These are phyloP conservation scores for Ips typographus DNA, from an alignment of 1,140 invertebrate genomes.

Conservation along the genomic window DNA sequence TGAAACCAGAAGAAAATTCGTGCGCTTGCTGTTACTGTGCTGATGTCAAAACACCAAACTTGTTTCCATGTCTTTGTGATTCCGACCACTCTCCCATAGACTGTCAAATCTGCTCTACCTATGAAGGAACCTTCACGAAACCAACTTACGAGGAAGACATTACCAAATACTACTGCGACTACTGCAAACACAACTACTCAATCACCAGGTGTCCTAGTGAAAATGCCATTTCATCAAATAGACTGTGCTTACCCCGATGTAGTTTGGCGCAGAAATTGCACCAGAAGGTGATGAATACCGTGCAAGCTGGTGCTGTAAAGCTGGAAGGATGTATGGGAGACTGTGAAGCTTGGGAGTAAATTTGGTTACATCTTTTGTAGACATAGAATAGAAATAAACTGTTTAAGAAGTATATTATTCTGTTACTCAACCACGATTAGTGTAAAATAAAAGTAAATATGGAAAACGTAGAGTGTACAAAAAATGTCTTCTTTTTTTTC, in stretches of 20 bases:
- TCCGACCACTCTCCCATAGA: slow-evolving; percentile 27
- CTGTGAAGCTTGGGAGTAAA: slow-evolving; percentile 18
- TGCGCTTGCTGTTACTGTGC: slow-evolving; percentile 10
- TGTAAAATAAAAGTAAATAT: too few relatives aligned
- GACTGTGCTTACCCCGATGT: slow-evolving; percentile 30
- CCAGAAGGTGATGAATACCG: slow-evolving; percentile 40
- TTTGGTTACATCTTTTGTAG: too few relatives aligned
- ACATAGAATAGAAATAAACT: too few relatives aligned
- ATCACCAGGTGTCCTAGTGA: slow-evolving; percentile 10
- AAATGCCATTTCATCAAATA: slow-evolving; percentile 7
- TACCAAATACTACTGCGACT: slow-evolving; percentile 17
- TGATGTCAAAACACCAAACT: slow-evolving; percentile 3
- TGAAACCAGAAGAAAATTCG: slow-evolving; percentile 8
- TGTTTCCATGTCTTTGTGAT: slow-evolving; percentile 14
- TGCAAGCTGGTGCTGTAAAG: slow-evolving; percentile 11
- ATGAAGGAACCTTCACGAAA: slow-evolving; percentile 41
- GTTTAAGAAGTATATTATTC: too few relatives aligned
- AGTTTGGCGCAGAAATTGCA: slow-evolving; percentile 26
- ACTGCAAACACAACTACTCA: slow-evolving; percentile 15
- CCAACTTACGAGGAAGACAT: not conserved
- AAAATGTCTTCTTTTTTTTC: too few relatives aligned
- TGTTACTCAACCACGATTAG: too few relatives aligned
- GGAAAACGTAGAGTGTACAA: too few relatives aligned
- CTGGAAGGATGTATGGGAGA: slow-evolving; percentile 25
- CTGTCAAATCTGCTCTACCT: slow-evolving; percentile 46